phyloP scores from a whole-genome alignment of 2,113 vertebrate species.

The Puffinus mauretanicus region DNA sequence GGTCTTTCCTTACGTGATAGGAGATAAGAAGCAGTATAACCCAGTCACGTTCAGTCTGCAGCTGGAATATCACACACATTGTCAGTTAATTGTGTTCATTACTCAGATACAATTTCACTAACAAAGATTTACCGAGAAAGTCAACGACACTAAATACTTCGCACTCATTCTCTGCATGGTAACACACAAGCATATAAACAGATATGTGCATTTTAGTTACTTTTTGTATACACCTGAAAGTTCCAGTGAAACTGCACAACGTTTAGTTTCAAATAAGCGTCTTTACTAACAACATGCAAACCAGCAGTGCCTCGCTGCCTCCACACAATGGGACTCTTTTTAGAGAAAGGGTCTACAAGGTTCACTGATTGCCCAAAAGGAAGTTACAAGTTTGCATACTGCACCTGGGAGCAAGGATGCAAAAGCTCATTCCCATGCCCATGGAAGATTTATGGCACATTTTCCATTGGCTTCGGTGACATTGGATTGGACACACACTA shows the following conservation, averaged over 20 bases:
- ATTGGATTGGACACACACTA: not conserved
- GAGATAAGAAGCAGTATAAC: not conserved
- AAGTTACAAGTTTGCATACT: not conserved
- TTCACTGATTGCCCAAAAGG: not conserved
- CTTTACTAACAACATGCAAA: not conserved
- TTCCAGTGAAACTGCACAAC: not conserved
- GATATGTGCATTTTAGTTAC: not conserved
- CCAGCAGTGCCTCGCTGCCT: not conserved
- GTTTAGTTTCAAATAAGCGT: not conserved
- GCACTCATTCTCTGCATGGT: not conserved
- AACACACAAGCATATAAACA: not conserved
- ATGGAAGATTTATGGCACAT: not conserved
- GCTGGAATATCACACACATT: not conserved
- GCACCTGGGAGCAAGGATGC: not conserved
- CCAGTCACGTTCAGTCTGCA: not conserved
- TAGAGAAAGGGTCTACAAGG: not conserved
- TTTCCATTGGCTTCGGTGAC: not conserved
- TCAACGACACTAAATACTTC: not conserved
- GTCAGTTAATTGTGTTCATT: not conserved
- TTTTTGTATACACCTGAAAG: not conserved
- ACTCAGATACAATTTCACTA: conserved; percentile 15
- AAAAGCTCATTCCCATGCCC: fast-evolving
- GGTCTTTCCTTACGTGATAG: not conserved
- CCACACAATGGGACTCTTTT: not conserved
- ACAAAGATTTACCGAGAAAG: not conserved